Base-by-base conservation (phyloP, 2,888 invertebrate species). In the Acanthosepion pharaonis region DNA sequence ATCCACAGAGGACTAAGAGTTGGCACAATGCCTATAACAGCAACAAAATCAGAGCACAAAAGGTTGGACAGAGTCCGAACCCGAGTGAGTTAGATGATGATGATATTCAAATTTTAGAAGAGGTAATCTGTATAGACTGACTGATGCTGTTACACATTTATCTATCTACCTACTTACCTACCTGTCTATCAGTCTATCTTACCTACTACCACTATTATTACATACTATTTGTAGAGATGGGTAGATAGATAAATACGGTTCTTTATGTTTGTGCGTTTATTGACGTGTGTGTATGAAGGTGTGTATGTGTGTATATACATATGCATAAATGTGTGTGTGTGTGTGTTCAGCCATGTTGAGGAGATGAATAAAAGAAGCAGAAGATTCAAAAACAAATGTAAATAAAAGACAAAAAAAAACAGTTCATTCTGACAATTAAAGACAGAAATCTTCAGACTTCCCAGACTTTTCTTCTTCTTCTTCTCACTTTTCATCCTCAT, bases 91-190 rank as follows among this genome's bases (percentile, higher is more conserved):
- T 94, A 64, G 94, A 94, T 59, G 94, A 94, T n/a, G 94, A 94
- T 94, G 94, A 94, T 94, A 94, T 94, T 33, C 94, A 94, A 59
- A 94, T 94, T 94, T 42, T 94, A 64, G 94, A 94, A 94, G 94
- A 94, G 25, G 64, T 94, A 53, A 94, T 94, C 94, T 94, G 94
- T 94, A 94, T 94, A 94, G 94, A 94, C 59, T 94, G 55, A 94
- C 49, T 53, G 49, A 93, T 23, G n/a, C n/a, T n/a, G 53, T 49
- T 93, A 59, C 23, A 59, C 20, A 59, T 59, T 59, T 59, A 59
- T 59, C 23, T 59, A 59, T 59, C 59, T 59, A 59, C 59, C 23
- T 59, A 59, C 59, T 59, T 59, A 59, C 59, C 59, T 59, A 59
- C 59, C 59, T 59, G 59, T 59, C 59, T 59, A 59, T 78, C 78